Conservation (phyloP, 2,113 vertebrate genomes). For the Meriones unguiculatus region DNA sequence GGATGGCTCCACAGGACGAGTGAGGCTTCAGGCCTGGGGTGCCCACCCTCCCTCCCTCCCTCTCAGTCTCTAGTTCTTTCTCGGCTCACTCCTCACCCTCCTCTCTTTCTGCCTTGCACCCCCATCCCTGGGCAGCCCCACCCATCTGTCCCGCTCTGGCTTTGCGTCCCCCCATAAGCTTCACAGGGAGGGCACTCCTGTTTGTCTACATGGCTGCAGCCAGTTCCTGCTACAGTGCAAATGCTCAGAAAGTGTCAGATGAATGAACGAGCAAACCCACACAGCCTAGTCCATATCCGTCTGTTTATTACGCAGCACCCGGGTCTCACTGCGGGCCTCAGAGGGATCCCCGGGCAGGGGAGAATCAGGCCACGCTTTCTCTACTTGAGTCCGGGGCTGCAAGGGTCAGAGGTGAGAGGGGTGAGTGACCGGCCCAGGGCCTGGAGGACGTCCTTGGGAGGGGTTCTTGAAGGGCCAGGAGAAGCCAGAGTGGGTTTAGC, state of each 20-base stretch:
- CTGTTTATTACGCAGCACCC: slow-evolving; percentile 73
- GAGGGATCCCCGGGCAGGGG: background rate
- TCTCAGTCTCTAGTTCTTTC: background rate
- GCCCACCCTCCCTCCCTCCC: background rate
- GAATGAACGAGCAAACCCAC: slow-evolving; percentile 57
- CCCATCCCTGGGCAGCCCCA: background rate
- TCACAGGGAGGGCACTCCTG: background rate
- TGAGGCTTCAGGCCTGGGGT: rapidly evolving
- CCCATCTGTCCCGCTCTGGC: background rate
- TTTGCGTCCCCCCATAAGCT: background rate
- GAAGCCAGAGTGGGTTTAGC: background rate
- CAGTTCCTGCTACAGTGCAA: background rate
- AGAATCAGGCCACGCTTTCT: background rate
- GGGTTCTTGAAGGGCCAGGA: background rate
- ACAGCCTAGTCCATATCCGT: background rate
- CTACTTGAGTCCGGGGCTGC: background rate
- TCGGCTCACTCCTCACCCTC: background rate
- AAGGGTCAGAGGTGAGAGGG: background rate
- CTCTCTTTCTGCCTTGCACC: background rate
- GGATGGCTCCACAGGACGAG: background rate
- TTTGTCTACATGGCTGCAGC: rapidly evolving
- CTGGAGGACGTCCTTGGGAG: background rate
- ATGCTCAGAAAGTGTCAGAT: background rate
- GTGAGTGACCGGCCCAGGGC: background rate
- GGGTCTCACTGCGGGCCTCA: background rate